Evolutionary conservation across 2,888 invertebrate genomes (phyloP), one percentile per base, ranked within the genome.

Genomic region (Lasioglossum oenotherae): DNA sequence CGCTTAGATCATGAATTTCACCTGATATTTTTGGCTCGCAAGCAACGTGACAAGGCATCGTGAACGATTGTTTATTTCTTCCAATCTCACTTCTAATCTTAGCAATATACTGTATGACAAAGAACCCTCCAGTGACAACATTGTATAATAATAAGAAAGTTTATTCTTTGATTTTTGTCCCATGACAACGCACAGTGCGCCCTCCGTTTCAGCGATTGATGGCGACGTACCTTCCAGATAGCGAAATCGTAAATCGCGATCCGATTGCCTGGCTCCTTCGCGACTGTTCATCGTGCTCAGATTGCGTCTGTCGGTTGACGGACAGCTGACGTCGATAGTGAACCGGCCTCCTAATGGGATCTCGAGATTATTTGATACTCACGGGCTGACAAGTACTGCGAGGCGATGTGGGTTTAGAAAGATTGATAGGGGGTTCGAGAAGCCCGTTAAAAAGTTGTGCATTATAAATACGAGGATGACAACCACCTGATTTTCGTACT

Each of bases 181-280:
- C 44, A 44, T 4, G 44, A 44, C 44, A 44, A 44, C 4, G 12
- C 44, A 4, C 14, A 0, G 44, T 44, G 44, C 44, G 44, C 38
- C 78, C 78, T 64, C 72, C 80, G 74, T 79, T 75, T 16, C 35
- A 53, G 23, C 80, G 78, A 74, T 64, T 77, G 69, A 86, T 49
- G n/a, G 69, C 19, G 57, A 41, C 23, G 60, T 27, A 75, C n/a
- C 60, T 27, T 57, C 41, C 14, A 49, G 73, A 49, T 49, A 73
- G 31, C 49, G 73, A 73, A 73, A 73, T 73, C 73, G 27, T 49
- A 49, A 49, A 49, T 49, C 73, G 73, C 44, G 23, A 73, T 73
- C 49, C 27, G 31, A 31, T 44, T 35, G 46, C 67, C 19, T 14
- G 35, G 67, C 19, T 64, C 67, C 35, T 67, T 35, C 35, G 35